Evolutionary conservation across 2,888 invertebrate genomes (phyloP).

Genomic region (Lochmaea capreae): DNA sequence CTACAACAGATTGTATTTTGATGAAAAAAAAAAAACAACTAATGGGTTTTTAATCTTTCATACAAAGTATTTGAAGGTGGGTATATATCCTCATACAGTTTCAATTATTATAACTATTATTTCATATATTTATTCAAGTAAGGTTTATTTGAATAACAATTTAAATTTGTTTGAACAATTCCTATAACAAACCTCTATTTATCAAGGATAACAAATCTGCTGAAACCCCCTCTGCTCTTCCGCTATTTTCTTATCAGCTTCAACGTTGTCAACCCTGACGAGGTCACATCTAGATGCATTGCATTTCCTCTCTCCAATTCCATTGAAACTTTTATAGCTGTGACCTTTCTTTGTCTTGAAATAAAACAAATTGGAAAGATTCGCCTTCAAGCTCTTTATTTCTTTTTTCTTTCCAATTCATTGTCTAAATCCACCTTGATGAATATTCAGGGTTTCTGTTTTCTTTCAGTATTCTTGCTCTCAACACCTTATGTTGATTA

Average conservation of each 20-base stretch:
- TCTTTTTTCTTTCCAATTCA: slow-evolving; percentile 30
- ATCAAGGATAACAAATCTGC: neutral
- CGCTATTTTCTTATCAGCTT: slow-evolving; percentile 42
- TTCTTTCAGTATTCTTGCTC: neutral
- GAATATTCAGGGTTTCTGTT: slow-evolving; percentile 28
- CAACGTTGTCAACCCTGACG: slow-evolving; percentile 45
- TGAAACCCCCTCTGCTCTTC: slow-evolving; percentile 7
- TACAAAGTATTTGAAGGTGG: too few species aligned
- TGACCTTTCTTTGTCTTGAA: slow-evolving; percentile 38
- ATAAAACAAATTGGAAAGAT: slow-evolving; percentile 36
- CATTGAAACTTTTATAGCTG: slow-evolving; percentile 41
- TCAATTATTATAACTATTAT: too few species aligned
- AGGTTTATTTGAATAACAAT: too few species aligned
- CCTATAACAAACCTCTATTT: neutral
- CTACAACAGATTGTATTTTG: too few species aligned
- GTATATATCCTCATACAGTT: too few species aligned
- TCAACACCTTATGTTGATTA: slow-evolving; percentile 10
- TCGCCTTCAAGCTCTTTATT: slow-evolving; percentile 30
- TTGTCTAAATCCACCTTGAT: slow-evolving; percentile 33
- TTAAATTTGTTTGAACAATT: neutral
- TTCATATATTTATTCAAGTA: too few species aligned
- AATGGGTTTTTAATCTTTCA: too few species aligned
- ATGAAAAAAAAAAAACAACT: too few species aligned
- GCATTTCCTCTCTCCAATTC: slow-evolving; percentile 44
- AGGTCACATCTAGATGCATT: slow-evolving; percentile 45